Percentiles rank a stretch among this genome's conserved stretches.
These are phyloP conservation scores for Malacoctenus gilli DNA, from an alignment of 2,797 vertebrate species.

Conservation along the genomic window DNA sequence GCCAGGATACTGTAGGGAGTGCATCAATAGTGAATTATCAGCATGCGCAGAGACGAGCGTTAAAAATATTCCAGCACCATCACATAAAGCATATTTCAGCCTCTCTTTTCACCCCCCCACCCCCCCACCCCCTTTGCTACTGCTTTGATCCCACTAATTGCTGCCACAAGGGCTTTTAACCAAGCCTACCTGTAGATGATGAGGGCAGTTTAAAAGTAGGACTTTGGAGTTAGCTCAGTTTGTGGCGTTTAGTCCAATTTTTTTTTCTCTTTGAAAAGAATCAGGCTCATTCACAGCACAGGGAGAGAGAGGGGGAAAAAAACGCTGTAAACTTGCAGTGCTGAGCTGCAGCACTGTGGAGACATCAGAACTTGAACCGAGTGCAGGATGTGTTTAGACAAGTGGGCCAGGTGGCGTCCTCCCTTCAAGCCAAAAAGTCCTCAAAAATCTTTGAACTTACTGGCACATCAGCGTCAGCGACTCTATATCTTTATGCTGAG, in stretches of 20 bases:
- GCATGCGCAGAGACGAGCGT: constrained; percentile 2
- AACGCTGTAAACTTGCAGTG: no score
- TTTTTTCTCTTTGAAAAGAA: background rate
- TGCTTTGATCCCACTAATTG: constrained; percentile 62
- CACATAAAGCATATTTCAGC: constrained; percentile 6
- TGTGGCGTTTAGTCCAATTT: constrained; percentile 31
- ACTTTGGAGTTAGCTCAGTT: constrained; percentile 18
- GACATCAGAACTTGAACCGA: constrained; percentile 66
- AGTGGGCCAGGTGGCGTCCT: constrained; percentile 61
- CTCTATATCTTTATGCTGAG: constrained; percentile 57
- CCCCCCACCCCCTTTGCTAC: no score
- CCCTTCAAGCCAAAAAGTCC: constrained; percentile 63
- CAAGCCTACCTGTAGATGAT: constrained; percentile 54
- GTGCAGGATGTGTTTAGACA: constrained; percentile 71
- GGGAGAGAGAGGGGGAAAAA: background rate
- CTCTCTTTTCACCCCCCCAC: constrained; percentile 12
- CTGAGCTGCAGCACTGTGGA: no score
- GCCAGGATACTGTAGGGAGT: constrained; percentile 5
- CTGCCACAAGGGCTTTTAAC: constrained; percentile 52
- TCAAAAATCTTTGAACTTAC: constrained; percentile 74
- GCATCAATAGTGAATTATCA: constrained; percentile 18
- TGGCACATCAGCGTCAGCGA: constrained; percentile 68
- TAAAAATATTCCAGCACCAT: constrained; percentile 16
- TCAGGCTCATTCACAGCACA: constrained; percentile 7
- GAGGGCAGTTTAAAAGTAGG: constrained; percentile 35